A percentile compares a stretch with the other conserved stretches of the same genome.
Evolutionary conservation across 2,113 vertebrate genomes (phyloP).

Genomic region (Poecile atricapillus): DNA sequence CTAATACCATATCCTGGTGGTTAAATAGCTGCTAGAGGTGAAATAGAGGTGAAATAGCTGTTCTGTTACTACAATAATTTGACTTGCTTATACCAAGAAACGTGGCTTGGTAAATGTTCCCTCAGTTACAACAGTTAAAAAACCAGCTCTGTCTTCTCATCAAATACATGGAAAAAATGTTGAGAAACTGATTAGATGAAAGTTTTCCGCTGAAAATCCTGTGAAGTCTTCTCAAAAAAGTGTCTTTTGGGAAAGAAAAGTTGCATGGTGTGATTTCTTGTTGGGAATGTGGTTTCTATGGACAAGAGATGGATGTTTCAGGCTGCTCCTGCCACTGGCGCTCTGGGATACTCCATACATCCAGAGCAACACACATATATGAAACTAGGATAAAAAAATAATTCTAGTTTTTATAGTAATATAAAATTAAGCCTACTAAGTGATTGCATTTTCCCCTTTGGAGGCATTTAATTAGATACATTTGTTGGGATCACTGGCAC

Average conservation of each 20-base stretch:
- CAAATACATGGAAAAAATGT: background rate
- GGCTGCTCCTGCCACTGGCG: background rate
- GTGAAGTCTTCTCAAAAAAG: background rate
- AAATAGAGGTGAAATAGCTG: background rate
- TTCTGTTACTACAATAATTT: background rate
- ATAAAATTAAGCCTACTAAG: slow-evolving; percentile 11
- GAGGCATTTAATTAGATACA: slow-evolving; percentile 25
- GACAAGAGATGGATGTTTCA: background rate
- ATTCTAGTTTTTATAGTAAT: background rate
- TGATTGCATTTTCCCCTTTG: slow-evolving; percentile 5
- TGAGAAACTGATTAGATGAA: background rate
- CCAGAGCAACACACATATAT: background rate
- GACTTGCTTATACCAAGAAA: background rate
- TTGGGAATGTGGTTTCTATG: background rate
- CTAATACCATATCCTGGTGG: accelerated
- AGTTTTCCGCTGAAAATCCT: background rate
- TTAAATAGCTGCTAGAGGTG: background rate
- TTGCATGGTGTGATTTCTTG: background rate
- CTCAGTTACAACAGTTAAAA: background rate
- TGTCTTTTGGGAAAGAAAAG: background rate
- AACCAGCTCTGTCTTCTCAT: background rate
- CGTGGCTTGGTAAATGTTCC: background rate
- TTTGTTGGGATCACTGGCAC: slow-evolving; percentile 36
- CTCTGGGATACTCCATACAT: background rate
- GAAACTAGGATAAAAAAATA: background rate